Conservation (phyloP, 1,140 invertebrate species). For the Popillia japonica region DNA sequence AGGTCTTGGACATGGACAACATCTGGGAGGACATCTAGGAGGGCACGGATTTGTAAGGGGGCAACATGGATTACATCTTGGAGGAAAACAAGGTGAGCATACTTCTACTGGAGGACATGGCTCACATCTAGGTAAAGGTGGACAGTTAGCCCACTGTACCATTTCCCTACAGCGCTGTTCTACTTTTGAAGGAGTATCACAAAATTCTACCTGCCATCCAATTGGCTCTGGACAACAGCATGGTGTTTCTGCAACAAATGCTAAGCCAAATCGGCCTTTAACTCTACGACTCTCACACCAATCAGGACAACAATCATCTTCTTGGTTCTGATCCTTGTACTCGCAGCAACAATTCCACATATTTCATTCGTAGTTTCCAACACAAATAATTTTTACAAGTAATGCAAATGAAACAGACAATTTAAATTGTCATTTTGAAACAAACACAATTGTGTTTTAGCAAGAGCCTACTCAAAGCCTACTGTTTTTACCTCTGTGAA, state of each 20-base stretch:
- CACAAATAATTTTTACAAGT: slow-evolving; percentile 12
- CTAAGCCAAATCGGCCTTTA: slow-evolving; percentile 49
- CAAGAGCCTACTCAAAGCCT: slow-evolving; percentile 20
- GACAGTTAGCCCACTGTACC: slow-evolving; percentile 48
- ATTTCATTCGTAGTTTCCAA: not conserved
- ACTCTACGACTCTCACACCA: slow-evolving; percentile 41
- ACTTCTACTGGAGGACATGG: slow-evolving; percentile 46
- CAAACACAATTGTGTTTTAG: not conserved
- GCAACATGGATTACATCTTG: slow-evolving; percentile 46
- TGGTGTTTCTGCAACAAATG: slow-evolving; percentile 49
- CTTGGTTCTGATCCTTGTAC: not conserved
- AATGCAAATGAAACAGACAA: not conserved
- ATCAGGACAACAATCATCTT: slow-evolving; percentile 36
- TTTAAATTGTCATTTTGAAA: slow-evolving; percentile 26
- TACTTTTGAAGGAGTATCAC: slow-evolving; percentile 52
- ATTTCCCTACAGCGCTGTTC: slow-evolving; percentile 52
- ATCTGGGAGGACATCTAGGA: slow-evolving; percentile 40
- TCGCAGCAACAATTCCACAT: slow-evolving; percentile 36
- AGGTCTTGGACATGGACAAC: slow-evolving; percentile 3
- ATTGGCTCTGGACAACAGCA: slow-evolving; percentile 46
- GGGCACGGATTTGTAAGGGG: slow-evolving; percentile 43
- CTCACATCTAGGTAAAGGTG: slow-evolving; percentile 45
- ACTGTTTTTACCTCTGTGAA: slow-evolving; percentile 74
- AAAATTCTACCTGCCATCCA: slow-evolving; percentile 55
- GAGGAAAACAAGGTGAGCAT: slow-evolving; percentile 40